Evolutionary conservation across 2,113 vertebrate species (phyloP), one percentile per base, ranked within the genome.

Genomic region (Prietella phreatophila): DNA sequence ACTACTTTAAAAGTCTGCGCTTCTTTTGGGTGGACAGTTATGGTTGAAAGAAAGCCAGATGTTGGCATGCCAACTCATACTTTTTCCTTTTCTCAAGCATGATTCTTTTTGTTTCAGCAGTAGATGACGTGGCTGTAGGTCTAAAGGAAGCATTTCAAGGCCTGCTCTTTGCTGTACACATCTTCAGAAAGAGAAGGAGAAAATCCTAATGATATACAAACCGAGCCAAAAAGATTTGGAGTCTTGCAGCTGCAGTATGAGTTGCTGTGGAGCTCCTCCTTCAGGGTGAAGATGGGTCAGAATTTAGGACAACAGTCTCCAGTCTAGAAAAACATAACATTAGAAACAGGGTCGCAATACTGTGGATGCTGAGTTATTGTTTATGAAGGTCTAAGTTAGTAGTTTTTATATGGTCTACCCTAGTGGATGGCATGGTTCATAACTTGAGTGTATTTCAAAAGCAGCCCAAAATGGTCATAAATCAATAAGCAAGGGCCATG

Each of bases 41-140:
- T 27, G 50, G 1, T 58, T 86, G 69, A 81, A 67, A 36, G 11
- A 42, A 69, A 82, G 63, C n/a, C 39, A 69, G 75, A 56, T 60
- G 47, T 50, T 30, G 33, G 50, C 36, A 47, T 39, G 47, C 11
- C 73, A 67, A 30, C 20, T 53, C 39, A 67, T 25, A 7, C 47
- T 42, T 73, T 89, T 47, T 53, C 33, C 47, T 75, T 47, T n/a
- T 71, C 67, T 63, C 36, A 63, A 65, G 83, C 61, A 71, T 87
- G 88, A 85, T 89, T 78, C 87, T 85, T 80, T 83, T 61, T 22
- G 73, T 82, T 69, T 87, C 83, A 69, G 87, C 76, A 39, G 83
- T 1, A 84, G 93, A 90, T 95, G 94, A 96, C 93, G 95, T 95
- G 94, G 95, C 95, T 93, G 82, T 36, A 71, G 87, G 33, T 55